Percentiles rank a stretch among this genome's conserved stretches.
Evolutionary conservation across 2,888 invertebrate genomes (phyloP).

Genomic region (Pheosia gnoma): DNA sequence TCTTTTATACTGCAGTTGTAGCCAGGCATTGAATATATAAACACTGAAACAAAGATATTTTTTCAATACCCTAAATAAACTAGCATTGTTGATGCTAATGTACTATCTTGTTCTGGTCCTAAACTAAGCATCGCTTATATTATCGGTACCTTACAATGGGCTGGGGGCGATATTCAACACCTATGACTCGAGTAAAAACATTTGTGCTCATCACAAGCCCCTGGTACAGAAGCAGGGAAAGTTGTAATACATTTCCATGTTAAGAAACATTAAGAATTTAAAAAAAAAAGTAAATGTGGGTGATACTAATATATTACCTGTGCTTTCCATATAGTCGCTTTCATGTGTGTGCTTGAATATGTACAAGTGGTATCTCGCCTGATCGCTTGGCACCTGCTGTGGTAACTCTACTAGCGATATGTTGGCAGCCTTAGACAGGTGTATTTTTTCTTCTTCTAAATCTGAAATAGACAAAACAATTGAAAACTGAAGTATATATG

Average conservation of each 20-base stretch:
- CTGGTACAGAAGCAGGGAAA: no score
- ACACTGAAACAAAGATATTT: constrained; percentile 85
- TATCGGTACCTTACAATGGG: no score
- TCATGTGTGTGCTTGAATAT: constrained; percentile 96
- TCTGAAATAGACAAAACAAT: constrained; percentile 78
- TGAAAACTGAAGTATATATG: neutral
- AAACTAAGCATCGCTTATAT: no score
- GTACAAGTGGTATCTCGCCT: constrained; percentile 96
- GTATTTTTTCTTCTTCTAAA: constrained; percentile 93
- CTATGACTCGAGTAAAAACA: no score
- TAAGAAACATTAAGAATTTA: no score
- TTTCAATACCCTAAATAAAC: no score
- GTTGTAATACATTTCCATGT: no score
- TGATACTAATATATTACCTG: constrained; percentile 80
- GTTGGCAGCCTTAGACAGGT: constrained; percentile 89
- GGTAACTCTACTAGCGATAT: constrained; percentile 88
- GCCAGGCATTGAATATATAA: constrained; percentile 99
- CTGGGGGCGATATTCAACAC: no score
- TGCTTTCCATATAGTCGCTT: constrained; percentile 93
- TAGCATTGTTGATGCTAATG: no score
- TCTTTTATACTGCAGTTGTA: constrained; percentile 98
- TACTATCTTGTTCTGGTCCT: no score
- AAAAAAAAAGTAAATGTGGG: no score
- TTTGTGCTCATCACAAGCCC: no score
- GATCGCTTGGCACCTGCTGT: constrained; percentile 91